Evolutionary conservation across 2,113 vertebrate species (phyloP).

Genomic region (Urocitellus parryii): DNA sequence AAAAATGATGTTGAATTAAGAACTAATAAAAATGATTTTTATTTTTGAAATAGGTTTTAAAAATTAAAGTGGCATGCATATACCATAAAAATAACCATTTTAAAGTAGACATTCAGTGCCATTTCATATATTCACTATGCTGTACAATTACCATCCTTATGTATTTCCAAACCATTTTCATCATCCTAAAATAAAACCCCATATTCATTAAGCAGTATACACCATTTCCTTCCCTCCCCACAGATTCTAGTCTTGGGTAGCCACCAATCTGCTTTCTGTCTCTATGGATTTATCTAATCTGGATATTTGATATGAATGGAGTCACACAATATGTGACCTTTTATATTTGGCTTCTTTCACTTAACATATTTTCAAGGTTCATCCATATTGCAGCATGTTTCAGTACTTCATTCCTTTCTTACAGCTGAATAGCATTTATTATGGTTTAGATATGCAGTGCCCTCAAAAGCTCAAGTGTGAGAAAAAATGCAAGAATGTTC

Average conservation of each 20-base stretch:
- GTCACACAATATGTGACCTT: not conserved
- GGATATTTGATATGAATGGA: not conserved
- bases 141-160: not conserved
- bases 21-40: conserved; percentile 11
- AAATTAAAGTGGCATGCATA: not conserved
- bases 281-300: not conserved
- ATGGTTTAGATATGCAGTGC: no score
- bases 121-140: not conserved
- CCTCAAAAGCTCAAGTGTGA: no score
- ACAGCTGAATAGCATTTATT: not conserved
- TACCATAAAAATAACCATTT: not conserved
- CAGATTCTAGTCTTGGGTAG: not conserved
- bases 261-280: not conserved
- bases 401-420: not conserved
- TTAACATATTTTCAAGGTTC: not conserved
- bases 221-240: not conserved
- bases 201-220: not conserved
- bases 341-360: conserved; percentile 8
- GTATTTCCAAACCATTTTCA: not conserved
- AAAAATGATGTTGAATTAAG: not conserved
- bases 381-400: not conserved
- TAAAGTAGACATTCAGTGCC: not conserved
- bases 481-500: no score
- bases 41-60: not conserved
- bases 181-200: not conserved